A percentile compares a stretch with the other conserved stretches of the same genome.
Evolutionary conservation across 2,113 vertebrate species (phyloP).

Genomic region (Menura novaehollandiae): DNA sequence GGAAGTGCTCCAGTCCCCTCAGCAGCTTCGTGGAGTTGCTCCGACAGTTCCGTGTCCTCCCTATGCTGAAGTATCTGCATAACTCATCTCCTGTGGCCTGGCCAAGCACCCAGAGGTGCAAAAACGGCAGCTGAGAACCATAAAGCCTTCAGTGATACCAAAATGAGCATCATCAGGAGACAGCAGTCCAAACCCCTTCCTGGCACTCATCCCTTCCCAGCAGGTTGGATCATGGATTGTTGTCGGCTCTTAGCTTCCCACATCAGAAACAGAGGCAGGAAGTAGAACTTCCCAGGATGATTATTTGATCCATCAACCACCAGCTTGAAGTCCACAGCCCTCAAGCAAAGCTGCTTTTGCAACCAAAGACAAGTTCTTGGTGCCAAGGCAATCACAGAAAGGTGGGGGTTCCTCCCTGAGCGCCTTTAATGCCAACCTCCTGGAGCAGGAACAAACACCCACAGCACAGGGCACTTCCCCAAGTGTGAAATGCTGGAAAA

Average conservation of each 20-base stretch:
- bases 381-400: not conserved
- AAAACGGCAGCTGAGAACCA: not conserved
- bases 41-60: accelerated
- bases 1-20: not conserved
- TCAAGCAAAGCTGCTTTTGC: not conserved
- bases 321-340: not conserved
- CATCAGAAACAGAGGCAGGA: not conserved
- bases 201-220: not conserved
- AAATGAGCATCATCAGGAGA: not conserved
- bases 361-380: not conserved
- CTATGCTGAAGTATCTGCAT: accelerated
- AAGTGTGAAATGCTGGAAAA: accelerated
- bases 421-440: not conserved
- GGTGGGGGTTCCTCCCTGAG: not conserved
- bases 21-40: not conserved
- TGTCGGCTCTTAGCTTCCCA: not conserved
- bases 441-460: accelerated
- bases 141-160: not conserved
- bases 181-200: accelerated
- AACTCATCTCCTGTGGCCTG: not conserved
- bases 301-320: not conserved
- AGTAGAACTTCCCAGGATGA: not conserved
- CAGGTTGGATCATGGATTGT: accelerated
- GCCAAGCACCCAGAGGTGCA: not conserved
- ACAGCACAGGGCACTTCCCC: not conserved